Conservation (phyloP, 2,888 invertebrate species). For the Eupithecia insigniata region DNA sequence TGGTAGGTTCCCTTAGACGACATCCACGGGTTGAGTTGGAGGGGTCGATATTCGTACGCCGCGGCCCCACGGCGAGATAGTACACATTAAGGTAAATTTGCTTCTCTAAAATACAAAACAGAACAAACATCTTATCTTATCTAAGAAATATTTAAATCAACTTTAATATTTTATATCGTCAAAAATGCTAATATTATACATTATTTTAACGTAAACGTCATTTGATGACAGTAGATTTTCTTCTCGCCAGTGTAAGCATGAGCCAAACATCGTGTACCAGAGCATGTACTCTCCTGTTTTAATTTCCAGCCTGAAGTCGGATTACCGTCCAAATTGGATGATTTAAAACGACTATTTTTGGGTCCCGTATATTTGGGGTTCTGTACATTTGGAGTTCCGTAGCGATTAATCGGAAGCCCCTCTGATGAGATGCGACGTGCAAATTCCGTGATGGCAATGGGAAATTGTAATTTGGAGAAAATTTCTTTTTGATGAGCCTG, state of each 20-base stretch:
- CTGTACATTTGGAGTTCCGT: conserved; percentile 30
- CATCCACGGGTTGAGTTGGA: no score
- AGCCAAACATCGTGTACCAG: conserved; percentile 14
- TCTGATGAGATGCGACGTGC: conserved; percentile 29
- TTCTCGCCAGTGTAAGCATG: neutral
- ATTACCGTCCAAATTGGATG: conserved; percentile 57
- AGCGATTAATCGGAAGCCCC: conserved; percentile 33
- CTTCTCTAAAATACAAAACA: no score
- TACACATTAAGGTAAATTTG: no score
- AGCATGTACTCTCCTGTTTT: conserved; percentile 41
- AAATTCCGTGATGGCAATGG: conserved; percentile 29
- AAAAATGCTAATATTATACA: neutral
- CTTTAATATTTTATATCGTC: neutral
- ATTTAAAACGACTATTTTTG: conserved; percentile 51
- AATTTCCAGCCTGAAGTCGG: conserved; percentile 53
- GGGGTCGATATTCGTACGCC: no score
- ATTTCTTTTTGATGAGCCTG: conserved; percentile 16
- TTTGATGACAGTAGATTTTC: neutral
- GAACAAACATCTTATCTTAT: no score
- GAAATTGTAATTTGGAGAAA: conserved; percentile 30
- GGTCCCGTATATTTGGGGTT: conserved; percentile 26
- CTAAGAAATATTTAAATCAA: no score
- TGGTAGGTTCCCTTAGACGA: no score
- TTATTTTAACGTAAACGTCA: no score
- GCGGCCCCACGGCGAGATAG: no score